Evolutionary conservation across 2,113 vertebrate genomes (phyloP).

Genomic region (Uria lomvia): DNA sequence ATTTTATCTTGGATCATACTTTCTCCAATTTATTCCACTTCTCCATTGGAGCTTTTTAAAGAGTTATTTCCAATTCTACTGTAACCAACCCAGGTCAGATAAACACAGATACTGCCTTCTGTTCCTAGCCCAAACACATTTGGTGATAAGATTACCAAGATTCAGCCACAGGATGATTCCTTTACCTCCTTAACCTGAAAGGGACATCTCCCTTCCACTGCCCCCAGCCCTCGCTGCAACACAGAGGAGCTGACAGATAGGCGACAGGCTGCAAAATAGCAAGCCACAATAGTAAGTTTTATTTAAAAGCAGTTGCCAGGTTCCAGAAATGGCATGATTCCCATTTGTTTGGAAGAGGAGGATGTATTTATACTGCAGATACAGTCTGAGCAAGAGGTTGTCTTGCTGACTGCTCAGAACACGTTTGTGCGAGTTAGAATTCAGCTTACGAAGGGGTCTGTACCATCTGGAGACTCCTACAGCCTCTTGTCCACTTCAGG

Average conservation of each 20-base stretch:
- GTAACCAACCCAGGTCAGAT: neutral
- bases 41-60: neutral
- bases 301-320: constrained; percentile 29
- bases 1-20: neutral
- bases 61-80: neutral
- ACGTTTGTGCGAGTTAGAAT: neutral
- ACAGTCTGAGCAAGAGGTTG: neutral
- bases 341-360: constrained; percentile 37
- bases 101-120: neutral
- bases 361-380: constrained; percentile 24
- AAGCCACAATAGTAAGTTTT: neutral
- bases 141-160: neutral
- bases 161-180: neutral
- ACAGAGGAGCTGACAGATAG: neutral
- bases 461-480: constrained; percentile 1
- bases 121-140: neutral
- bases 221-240: neutral
- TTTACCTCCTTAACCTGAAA: neutral
- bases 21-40: neutral
- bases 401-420: constrained; percentile 42
- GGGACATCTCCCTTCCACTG: neutral
- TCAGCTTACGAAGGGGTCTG: constrained; percentile 1
- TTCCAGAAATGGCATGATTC: constrained; percentile 39
- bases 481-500: neutral
- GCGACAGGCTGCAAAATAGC: neutral